Conservation (phyloP, 2,797 vertebrate species). For the Anisognathus igniventris region DNA sequence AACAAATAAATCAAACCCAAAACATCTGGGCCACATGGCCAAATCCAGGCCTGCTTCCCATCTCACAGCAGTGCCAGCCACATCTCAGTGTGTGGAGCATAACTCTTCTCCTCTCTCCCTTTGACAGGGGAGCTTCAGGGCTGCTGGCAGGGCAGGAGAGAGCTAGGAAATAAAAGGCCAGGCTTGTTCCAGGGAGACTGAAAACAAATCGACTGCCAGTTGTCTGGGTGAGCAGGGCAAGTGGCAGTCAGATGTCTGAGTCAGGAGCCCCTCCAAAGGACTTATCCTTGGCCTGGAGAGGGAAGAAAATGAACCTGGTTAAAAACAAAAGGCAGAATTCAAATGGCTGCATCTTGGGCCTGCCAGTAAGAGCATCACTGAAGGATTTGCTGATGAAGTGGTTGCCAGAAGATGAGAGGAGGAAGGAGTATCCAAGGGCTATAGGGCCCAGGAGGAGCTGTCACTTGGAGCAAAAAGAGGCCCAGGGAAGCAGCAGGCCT, state of each 20-base stretch:
- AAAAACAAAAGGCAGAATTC: background rate
- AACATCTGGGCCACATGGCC: background rate
- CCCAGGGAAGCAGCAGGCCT: background rate
- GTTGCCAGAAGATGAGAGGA: background rate
- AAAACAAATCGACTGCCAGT: background rate
- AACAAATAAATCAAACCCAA: background rate
- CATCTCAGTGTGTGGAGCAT: background rate
- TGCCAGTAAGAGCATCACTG: background rate
- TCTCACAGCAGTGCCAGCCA: background rate
- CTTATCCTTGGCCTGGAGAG: background rate
- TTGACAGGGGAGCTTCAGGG: background rate
- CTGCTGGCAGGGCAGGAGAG: background rate
- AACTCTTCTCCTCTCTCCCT: background rate
- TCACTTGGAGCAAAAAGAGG: background rate
- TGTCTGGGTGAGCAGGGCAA: background rate
- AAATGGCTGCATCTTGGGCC: background rate
- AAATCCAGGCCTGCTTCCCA: background rate
- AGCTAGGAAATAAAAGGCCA: background rate
- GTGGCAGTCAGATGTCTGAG: background rate
- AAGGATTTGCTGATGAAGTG: background rate
- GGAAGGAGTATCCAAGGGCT: background rate
- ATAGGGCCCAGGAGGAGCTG: background rate
- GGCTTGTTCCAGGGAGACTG: background rate
- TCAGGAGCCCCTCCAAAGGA: background rate
- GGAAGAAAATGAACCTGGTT: background rate